These are phyloP conservation scores for Dinocampus coccinellae DNA, from an alignment of 2,888 invertebrate genomes.

Conservation along the genomic window DNA sequence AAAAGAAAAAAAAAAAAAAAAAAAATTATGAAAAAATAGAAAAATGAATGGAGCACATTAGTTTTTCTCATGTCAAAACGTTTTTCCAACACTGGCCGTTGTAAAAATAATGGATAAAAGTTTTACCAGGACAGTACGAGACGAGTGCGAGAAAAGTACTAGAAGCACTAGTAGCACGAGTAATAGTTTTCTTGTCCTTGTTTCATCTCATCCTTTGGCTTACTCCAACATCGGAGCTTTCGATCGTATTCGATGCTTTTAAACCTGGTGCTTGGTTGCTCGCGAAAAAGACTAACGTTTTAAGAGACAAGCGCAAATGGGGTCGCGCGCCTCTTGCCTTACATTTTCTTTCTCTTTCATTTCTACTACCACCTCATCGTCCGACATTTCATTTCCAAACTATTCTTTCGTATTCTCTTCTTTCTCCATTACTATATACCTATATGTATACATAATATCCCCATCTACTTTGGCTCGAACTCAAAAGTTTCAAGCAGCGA, in stretches of 20 bases:
- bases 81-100: constrained; percentile 21
- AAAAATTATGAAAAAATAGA: background rate
- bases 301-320: constrained; percentile 40
- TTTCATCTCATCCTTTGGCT: background rate
- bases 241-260: constrained; percentile 13
- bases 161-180: background rate
- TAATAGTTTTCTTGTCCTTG: background rate
- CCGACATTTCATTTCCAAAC: background rate
- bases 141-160: constrained; percentile 14
- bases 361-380: background rate
- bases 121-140: constrained; percentile 19
- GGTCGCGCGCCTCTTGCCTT: constrained; percentile 10
- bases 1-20: too few species aligned
- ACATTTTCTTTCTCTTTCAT: background rate
- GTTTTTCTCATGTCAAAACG: constrained; percentile 23
- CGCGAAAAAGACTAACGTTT: constrained; percentile 19
- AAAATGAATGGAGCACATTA: constrained; percentile 7
- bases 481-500: constrained; percentile 45
- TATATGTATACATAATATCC: background rate
- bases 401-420: background rate
- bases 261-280: constrained; percentile 1
- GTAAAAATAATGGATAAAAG: constrained; percentile 25
- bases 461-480: constrained; percentile 40
- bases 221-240: background rate
- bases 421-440: background rate